phyloP scores from a whole-genome alignment of 2,797 vertebrate genomes.

The Cyprinella venusta region DNA sequence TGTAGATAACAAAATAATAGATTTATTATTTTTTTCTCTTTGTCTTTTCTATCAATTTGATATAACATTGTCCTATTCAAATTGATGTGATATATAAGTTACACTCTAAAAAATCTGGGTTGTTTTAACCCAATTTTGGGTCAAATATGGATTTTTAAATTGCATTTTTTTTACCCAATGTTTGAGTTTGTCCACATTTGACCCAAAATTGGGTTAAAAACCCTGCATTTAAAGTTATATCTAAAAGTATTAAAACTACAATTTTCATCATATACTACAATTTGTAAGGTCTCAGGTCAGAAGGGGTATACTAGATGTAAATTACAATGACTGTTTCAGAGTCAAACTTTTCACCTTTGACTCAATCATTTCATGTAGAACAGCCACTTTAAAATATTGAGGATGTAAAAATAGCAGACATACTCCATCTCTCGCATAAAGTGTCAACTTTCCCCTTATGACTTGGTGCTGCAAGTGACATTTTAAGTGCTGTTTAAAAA shows the following conservation, averaged over 20 bases:
- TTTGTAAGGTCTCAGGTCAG: background rate
- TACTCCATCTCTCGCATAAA: constrained; percentile 7
- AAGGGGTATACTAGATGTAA: background rate
- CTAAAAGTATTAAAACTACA: background rate
- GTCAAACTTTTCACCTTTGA: constrained; percentile 23
- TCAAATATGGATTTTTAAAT: too few relatives aligned
- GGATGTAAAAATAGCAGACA: background rate
- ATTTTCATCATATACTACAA: background rate
- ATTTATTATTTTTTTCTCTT: too few relatives aligned
- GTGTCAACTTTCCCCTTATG: background rate
- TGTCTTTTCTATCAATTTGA: too few relatives aligned
- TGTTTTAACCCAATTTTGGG: too few relatives aligned
- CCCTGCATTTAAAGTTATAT: too few relatives aligned
- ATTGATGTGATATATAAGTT: background rate
- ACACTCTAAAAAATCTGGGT: too few relatives aligned
- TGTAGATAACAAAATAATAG: too few relatives aligned
- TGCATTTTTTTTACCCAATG: too few relatives aligned
- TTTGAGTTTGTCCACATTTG: too few relatives aligned
- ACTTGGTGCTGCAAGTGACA: constrained; percentile 24
- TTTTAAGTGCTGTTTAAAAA: constrained; percentile 38
- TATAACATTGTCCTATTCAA: too few relatives aligned
- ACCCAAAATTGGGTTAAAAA: too few relatives aligned
- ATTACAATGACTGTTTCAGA: background rate
- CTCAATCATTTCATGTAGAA: constrained; percentile 9
- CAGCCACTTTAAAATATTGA: background rate